Conservation (phyloP, 2,797 vertebrate species). For the Streptopelia turtur region DNA sequence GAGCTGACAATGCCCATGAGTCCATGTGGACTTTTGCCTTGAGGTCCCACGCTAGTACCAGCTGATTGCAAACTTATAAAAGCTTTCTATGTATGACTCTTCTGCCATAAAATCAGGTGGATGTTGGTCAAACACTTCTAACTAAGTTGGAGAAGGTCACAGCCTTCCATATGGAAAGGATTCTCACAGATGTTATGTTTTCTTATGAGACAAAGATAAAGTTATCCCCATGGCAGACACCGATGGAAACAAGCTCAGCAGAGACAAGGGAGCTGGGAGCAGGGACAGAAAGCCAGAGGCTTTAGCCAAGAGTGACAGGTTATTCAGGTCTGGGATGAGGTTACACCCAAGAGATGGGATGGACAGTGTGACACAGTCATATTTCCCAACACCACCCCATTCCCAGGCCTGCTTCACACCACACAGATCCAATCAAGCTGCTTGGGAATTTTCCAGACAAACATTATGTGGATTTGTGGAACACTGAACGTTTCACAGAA, state of each 20-base stretch:
- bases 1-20: not conserved
- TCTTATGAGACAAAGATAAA: not conserved
- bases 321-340: conserved; percentile 44
- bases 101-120: not conserved
- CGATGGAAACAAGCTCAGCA: not conserved
- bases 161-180: not conserved
- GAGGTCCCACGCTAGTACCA: not conserved
- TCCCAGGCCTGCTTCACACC: not conserved
- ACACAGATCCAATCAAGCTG: not conserved
- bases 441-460: conserved; percentile 7
- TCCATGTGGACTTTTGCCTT: not conserved
- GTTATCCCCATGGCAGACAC: not conserved
- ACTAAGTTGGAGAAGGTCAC: not conserved
- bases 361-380: not conserved
- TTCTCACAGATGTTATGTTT: not conserved
- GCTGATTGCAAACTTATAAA: not conserved
- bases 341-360: conserved; percentile 14
- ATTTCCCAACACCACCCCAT: not conserved
- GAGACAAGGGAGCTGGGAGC: not conserved
- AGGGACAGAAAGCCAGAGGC: not conserved
- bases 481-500: not conserved
- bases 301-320: conserved; percentile 26
- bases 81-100: not conserved
- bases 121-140: not conserved
- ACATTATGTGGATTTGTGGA: not conserved